Base-by-base conservation (phyloP, 2,113 vertebrate genomes). In the Ascaphus truei region DNA sequence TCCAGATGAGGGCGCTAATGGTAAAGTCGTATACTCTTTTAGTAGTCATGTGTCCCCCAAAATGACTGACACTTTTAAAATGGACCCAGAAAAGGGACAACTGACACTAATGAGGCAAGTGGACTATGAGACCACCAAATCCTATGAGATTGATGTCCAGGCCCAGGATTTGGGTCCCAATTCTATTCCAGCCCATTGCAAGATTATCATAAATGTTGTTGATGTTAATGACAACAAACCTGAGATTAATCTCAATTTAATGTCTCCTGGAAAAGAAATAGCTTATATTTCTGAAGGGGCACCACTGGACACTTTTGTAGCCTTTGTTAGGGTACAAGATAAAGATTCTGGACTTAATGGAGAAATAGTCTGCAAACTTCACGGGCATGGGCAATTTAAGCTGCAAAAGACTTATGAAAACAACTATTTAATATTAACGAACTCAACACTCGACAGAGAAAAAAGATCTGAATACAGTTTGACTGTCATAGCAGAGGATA, bases 181-280 rank as follows among this genome's bases (percentile, higher is more conserved):
- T 73, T 98, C 97, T 3, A 97, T 99, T 58, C 95, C 97, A 1
- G 97, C 94, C 47, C 93, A 97, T 33, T 98, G 96, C 81, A 98
- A 98, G 81, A 98, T 98, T 55, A 89, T 98, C 62, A 92, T 99
- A 55, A 94, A 96, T 77, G 80, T 99, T 48, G 93, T 94, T 66
- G 97, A 99, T 15, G 92, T 99, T 5, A 99, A 99, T 23, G 97
- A 99, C 83, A 98, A 98, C 80, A 97, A 94, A 51, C 97, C 97
- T 0, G 95, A 98, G 80, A 97, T 99, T 65, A 96, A 88, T 72
- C 90, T 99, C 77, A 98, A 96, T 73, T 79, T 98, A 74, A 98
- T 98, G 95, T 93, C 94, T 2, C 84, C 91, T 2, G 96, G 93
- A 16, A 96, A 95, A 72, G 96, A 98, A 56, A 79, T 94, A 50